Percentiles rank a stretch among this genome's conserved stretches.
phyloP scores from a whole-genome alignment of 2,888 invertebrate species.

The Cheiracanthium punctorium region DNA sequence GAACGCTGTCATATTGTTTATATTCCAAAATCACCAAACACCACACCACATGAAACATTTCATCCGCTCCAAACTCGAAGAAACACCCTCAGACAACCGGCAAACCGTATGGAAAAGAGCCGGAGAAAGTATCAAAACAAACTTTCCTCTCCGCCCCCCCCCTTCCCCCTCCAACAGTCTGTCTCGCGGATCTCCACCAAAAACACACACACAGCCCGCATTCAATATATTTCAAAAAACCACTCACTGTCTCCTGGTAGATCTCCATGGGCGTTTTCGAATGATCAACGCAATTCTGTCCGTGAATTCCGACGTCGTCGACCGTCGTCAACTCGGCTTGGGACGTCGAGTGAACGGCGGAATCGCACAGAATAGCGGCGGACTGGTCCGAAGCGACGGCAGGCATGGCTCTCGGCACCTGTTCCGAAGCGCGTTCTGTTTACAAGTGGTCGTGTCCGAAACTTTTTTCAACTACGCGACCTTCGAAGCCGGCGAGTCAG shows the following conservation, averaged over 20 bases:
- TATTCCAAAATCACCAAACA: not conserved
- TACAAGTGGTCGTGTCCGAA: not conserved
- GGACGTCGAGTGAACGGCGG: not conserved
- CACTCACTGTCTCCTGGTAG: conserved; percentile 46
- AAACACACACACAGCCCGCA: no score
- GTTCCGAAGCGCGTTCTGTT: not conserved
- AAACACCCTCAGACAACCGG: conserved; percentile 17
- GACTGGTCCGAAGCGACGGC: not conserved
- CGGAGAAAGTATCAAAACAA: conserved; percentile 19
- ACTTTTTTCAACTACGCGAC: not conserved
- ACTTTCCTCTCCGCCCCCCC: not conserved
- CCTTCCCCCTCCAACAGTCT: not conserved
- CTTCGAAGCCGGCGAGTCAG: not conserved
- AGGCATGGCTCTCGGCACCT: not conserved
- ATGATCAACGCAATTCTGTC: not conserved
- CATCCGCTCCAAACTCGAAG: not conserved
- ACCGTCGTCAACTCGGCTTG: not conserved
- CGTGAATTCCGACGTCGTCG: no score
- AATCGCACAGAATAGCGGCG: not conserved
- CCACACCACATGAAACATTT: not conserved
- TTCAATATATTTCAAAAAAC: no score
- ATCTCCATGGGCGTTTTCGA: conserved; percentile 30
- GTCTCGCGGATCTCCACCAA: no score
- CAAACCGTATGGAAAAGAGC: conserved; percentile 1
- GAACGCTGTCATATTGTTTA: no score